These are phyloP conservation scores for Sula dactylatra DNA, from an alignment of 2,113 vertebrate genomes.

Conservation along the genomic window DNA sequence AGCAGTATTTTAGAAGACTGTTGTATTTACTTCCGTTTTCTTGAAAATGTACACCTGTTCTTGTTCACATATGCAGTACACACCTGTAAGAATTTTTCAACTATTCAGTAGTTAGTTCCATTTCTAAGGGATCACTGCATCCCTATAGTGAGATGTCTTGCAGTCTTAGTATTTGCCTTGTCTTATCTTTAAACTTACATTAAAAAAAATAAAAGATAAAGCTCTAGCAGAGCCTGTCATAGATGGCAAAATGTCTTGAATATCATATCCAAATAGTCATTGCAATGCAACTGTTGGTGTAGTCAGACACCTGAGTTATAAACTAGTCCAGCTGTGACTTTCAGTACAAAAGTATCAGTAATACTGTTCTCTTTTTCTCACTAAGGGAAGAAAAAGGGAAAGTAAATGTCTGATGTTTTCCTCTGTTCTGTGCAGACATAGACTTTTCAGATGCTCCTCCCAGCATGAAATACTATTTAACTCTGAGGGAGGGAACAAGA, in stretches of 20 bases:
- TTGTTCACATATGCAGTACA: background rate
- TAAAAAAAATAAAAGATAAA: background rate
- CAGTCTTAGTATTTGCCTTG: background rate
- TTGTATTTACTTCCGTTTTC: background rate
- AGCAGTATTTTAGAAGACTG: background rate
- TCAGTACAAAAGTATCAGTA: background rate
- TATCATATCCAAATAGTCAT: background rate
- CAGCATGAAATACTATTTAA: background rate
- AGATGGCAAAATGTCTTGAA: background rate
- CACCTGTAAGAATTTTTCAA: background rate
- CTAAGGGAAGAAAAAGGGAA: background rate
- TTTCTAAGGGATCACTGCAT: background rate
- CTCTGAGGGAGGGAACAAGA: background rate
- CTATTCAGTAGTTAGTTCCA: background rate
- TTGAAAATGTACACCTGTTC: background rate
- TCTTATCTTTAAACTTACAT: background rate
- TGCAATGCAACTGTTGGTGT: background rate
- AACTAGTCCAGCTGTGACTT: conserved; percentile 7
- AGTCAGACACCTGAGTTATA: background rate
- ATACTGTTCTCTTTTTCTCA: background rate
- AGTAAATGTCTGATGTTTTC: background rate
- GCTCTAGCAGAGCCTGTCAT: background rate
- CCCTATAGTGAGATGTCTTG: background rate
- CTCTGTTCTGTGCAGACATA: background rate
- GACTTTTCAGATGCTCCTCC: background rate